Conservation (phyloP, 2,797 vertebrate genomes). For the Scolopax bukidnonensis region DNA sequence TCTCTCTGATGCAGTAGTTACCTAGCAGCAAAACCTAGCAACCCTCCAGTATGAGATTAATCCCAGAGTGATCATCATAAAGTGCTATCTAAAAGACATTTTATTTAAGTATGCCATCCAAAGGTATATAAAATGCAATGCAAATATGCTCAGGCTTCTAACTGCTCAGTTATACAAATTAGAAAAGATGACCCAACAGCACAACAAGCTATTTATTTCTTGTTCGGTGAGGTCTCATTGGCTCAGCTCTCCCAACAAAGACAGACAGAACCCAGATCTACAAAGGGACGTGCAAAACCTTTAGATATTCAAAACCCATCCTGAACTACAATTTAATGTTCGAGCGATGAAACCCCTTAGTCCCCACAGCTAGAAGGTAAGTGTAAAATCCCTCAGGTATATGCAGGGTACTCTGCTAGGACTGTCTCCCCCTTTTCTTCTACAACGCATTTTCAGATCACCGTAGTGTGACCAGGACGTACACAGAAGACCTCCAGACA, state of each 20-base stretch:
- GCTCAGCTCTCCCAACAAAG: not conserved
- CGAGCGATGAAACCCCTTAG: not conserved
- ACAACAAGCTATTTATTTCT: not conserved
- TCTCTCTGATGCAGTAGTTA: slow-evolving; percentile 71
- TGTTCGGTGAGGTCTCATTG: not conserved
- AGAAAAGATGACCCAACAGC: not conserved
- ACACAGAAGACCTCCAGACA: not conserved
- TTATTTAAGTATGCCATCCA: slow-evolving; percentile 12
- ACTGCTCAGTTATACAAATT: not conserved
- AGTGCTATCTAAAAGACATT: slow-evolving; percentile 41
- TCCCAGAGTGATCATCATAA: slow-evolving; percentile 34
- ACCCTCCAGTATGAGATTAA: slow-evolving; percentile 68
- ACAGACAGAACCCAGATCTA: not conserved
- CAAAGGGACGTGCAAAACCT: not conserved
- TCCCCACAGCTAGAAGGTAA: not conserved
- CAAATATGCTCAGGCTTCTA: not conserved
- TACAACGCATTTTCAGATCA: not conserved
- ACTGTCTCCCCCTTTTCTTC: not conserved
- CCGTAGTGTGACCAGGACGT: not conserved
- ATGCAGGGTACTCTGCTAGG: not conserved
- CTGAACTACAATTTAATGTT: not conserved
- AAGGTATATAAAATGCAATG: not conserved
- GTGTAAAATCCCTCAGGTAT: not conserved
- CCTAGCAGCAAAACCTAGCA: slow-evolving; percentile 84
- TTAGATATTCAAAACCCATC: not conserved